Percentiles rank a stretch among this genome's conserved stretches.
Conservation (phyloP, 2,113 vertebrate genomes). For the Guaruba guarouba region DNA sequence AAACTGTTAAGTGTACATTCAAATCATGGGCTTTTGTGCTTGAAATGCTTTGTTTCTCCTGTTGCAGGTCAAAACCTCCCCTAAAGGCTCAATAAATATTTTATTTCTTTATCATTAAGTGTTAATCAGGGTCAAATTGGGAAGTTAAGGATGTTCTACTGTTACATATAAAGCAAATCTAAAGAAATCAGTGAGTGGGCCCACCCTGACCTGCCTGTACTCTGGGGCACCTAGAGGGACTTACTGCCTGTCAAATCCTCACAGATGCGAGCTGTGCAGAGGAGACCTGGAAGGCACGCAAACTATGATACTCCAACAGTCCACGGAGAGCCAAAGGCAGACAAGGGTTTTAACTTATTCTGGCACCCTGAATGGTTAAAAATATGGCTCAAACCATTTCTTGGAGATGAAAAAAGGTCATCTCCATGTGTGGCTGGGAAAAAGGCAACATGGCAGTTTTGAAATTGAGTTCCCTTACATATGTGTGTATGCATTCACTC, state of each 20-base stretch:
- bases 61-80: neutral
- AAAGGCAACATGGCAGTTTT: neutral
- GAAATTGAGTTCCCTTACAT: neutral
- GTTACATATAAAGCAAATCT: neutral
- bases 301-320: accelerated
- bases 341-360: neutral
- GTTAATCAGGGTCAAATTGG: neutral
- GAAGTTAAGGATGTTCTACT: neutral
- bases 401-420: neutral
- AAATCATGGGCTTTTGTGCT: neutral
- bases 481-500: neutral
- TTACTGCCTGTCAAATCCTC: too few species aligned
- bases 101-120: neutral
- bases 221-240: too few species aligned
- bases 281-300: neutral
- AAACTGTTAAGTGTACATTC: neutral
- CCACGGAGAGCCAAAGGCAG: neutral
- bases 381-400: neutral
- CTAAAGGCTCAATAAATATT: neutral
- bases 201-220: neutral
- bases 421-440: neutral
- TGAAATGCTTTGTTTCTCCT: neutral
- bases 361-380: neutral
- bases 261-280: neutral
- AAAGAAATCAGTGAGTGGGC: neutral